These are phyloP conservation scores for Eilema depressum DNA, from an alignment of 2,888 invertebrate genomes.

Conservation along the genomic window DNA sequence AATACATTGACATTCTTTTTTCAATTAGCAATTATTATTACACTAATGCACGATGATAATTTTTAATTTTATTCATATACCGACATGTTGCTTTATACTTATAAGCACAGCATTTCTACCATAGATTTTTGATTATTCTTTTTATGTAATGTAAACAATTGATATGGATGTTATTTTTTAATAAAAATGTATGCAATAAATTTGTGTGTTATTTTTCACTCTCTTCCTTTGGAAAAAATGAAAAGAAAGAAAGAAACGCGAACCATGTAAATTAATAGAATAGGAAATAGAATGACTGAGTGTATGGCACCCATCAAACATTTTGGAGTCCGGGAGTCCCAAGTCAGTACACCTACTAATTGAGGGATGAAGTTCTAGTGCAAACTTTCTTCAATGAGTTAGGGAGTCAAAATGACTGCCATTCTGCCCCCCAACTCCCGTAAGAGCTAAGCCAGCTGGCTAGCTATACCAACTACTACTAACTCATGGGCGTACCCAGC, in stretches of 20 bases:
- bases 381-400: too few relatives aligned
- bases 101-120: conserved; percentile 30
- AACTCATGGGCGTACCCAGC: too few relatives aligned
- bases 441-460: too few relatives aligned
- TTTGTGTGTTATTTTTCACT: neutral
- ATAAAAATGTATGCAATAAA: conserved; percentile 45
- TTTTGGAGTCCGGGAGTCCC: neutral
- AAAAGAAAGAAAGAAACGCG: too few relatives aligned
- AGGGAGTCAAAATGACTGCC: too few relatives aligned
- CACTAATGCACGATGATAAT: neutral
- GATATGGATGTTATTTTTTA: conserved; percentile 44
- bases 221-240: neutral
- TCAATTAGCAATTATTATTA: neutral
- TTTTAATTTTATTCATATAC: neutral
- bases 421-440: too few relatives aligned
- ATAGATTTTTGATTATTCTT: conserved; percentile 30
- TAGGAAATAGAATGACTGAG: too few relatives aligned
- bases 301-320: neutral
- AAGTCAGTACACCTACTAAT: neutral
- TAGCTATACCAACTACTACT: too few relatives aligned
- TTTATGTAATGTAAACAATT: conserved; percentile 31
- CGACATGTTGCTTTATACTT: conserved; percentile 18
- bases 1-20: neutral
- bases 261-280: too few relatives aligned
- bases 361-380: too few relatives aligned